Evolutionary conservation across 2,113 vertebrate genomes (phyloP), one percentile per base, ranked within the genome.

Genomic region (Phalacrocorax carbo): DNA sequence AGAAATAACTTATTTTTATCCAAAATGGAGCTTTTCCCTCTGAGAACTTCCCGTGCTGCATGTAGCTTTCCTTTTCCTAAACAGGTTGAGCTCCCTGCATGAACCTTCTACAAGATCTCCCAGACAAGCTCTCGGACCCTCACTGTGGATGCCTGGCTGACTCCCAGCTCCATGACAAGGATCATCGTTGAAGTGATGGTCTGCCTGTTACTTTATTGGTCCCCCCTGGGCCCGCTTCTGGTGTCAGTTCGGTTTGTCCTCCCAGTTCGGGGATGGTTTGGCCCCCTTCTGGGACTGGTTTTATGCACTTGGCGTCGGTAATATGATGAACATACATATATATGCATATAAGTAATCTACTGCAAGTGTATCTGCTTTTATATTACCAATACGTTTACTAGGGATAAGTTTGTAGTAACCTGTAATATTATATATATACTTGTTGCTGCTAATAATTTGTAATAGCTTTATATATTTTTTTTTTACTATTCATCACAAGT

Each of bases 91-190:
- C 26, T 52, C 54, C 48, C 15, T 7, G 7, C 49, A 44, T 3
- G 2, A 82, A 64, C 42, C 15, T 86, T n/a, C 34, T 75, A n/a
- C 21, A 73, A 25, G 13, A 69, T 64, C 42, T 85, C 69, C 42
- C 19, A 54, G n/a, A 64, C 15, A 78, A 79, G 54, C 22, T 46
- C 76, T 29, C 38, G 11, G 23, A 40, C 17, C 7, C 65, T 49
- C 8, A 1, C 54, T 3, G 27, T 44, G 25, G 77, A 83, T 36
- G n/a, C 23, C 51, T 60, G 55, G 23, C 66, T 92, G 44, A 75
- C 13, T 55, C 25, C 27, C 44, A 79, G 4, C 40, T 46, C 55
- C 0, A 0, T 66, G 61, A 83, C 27, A 66, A 61, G 46, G 25
- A 57, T 55, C 55, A 80, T 13, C 40, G 83, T 5, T 90, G 66